Evolutionary conservation across 2,888 invertebrate species (phyloP), one percentile per base, ranked within the genome.

Genomic region (Xestoiulus laeticollis): DNA sequence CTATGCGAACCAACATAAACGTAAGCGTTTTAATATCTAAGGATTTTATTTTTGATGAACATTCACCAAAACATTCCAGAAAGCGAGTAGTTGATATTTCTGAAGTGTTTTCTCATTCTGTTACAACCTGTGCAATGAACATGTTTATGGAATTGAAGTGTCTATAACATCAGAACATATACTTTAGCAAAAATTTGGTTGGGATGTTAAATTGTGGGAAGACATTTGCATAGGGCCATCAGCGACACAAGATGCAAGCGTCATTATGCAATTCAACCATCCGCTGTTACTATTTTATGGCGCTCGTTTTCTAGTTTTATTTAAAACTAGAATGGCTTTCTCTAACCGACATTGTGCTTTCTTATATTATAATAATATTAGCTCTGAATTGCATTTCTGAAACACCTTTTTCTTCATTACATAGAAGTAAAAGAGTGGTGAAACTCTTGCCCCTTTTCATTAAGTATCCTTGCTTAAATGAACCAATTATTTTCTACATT

Each of bases 271-370:
- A 59, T 59, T 59, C 59, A 59, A 4, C 3, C 59, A 59, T 59
- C 19, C 19, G 59, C n/a, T 59, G 59, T n/a, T 19, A 59, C 19
- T 19, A 59, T 59, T 59, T n/a, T 59, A 19, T n/a, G 59, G 59
- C n/a, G 1, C 19, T 59, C 59, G n/a, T 59, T 59, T 59, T 59
- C n/a, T n/a, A 59, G 59, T 19, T 59, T n/a, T 59, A 59, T 59
- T 59, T 59, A n/a, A n/a, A n/a, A 59, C 59, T 59, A 59, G n/a
- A 59, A 59, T 59, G 59, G n/a, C 59, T 59, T 16, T n/a, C 59
- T 59, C 59, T n/a, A 59, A 59, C 59, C 59, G 59, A 59, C 59
- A 59, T 59, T 59, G 59, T n/a, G n/a, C n/a, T 59, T 59, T n/a
- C n/a, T 0, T 59, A 59, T 59, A 59, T 59, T 59, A 59, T 59